Evolutionary conservation across 1,140 invertebrate species (phyloP).

Genomic region (Sarcophaga peregrina): DNA sequence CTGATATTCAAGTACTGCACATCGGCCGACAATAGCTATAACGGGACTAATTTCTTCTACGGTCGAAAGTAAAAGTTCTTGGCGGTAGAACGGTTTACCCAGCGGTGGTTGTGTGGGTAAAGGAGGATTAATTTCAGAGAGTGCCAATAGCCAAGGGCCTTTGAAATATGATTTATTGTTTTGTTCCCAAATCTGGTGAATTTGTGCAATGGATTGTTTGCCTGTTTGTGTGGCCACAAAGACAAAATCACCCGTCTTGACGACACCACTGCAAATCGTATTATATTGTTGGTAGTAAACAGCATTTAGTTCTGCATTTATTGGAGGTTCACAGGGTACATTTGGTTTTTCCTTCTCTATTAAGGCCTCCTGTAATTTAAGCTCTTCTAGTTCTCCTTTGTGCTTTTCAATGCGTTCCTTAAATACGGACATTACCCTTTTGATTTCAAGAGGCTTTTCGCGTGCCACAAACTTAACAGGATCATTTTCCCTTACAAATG

Average conservation of each 20-base stretch:
- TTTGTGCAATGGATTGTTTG: constrained; percentile 89
- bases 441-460: constrained; percentile 81
- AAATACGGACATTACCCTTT: constrained; percentile 92
- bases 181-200: constrained; percentile 94
- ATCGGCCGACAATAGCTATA: constrained; percentile 90
- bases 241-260: constrained; percentile 93
- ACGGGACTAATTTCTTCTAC: constrained; percentile 92
- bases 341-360: constrained; percentile 82
- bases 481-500: constrained; percentile 69
- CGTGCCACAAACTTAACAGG: constrained; percentile 76
- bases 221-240: constrained; percentile 90
- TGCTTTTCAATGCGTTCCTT: constrained; percentile 90
- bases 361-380: constrained; percentile 83
- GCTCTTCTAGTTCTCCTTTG: constrained; percentile 88
- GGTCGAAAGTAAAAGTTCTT: constrained; percentile 93
- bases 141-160: constrained; percentile 92
- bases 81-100: constrained; percentile 83
- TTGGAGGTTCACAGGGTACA: constrained; percentile 72
- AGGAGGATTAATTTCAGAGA: constrained; percentile 83
- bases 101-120: constrained; percentile 68
- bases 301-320: constrained; percentile 76
- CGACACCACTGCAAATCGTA: constrained; percentile 80
- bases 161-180: constrained; percentile 90
- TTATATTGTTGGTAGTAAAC: constrained; percentile 94
- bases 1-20: constrained; percentile 88